Conservation (phyloP, 2,888 invertebrate species). For the Taenaris catops region DNA sequence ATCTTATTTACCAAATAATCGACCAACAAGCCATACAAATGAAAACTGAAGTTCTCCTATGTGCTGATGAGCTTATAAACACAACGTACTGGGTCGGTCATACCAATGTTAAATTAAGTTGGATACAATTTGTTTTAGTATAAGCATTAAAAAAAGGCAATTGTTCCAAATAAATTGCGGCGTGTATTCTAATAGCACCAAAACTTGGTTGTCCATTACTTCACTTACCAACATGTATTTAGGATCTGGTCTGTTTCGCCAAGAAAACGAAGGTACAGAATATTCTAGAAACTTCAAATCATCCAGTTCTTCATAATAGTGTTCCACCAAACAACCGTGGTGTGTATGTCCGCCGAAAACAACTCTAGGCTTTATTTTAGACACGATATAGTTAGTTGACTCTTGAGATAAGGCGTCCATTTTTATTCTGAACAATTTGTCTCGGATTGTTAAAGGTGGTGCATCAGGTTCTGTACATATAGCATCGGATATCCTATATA, state of each 20-base stretch:
- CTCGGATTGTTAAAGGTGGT: slow-evolving; percentile 84
- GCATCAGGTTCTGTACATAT: slow-evolving; percentile 90
- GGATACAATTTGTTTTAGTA: too few species aligned
- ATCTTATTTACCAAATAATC: too few species aligned
- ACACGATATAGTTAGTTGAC: slow-evolving; percentile 84
- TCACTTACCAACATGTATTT: slow-evolving; percentile 90
- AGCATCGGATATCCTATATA: slow-evolving; percentile 91
- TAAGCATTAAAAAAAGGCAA: too few species aligned
- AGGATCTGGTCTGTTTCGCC: slow-evolving; percentile 96
- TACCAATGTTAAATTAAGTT: too few species aligned
- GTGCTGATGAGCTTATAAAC: too few species aligned
- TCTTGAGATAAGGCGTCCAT: slow-evolving; percentile 94
- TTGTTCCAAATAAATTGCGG: too few species aligned
- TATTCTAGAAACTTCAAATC: slow-evolving; percentile 81
- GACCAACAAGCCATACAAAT: too few species aligned
- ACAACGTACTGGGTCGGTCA: too few species aligned
- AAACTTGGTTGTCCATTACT: too few species aligned
- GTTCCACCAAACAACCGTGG: slow-evolving; percentile 88
- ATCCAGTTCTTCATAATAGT: slow-evolving; percentile 42
- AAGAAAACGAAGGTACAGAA: slow-evolving; percentile 96
- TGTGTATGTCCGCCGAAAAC: slow-evolving; percentile 96
- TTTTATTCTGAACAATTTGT: slow-evolving; percentile 86
- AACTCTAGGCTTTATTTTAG: slow-evolving; percentile 84
- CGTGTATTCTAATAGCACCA: too few species aligned
- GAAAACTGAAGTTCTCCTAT: too few species aligned